Evolutionary conservation across 2,113 vertebrate genomes (phyloP).

Genomic region (Haliaeetus leucogaster): DNA sequence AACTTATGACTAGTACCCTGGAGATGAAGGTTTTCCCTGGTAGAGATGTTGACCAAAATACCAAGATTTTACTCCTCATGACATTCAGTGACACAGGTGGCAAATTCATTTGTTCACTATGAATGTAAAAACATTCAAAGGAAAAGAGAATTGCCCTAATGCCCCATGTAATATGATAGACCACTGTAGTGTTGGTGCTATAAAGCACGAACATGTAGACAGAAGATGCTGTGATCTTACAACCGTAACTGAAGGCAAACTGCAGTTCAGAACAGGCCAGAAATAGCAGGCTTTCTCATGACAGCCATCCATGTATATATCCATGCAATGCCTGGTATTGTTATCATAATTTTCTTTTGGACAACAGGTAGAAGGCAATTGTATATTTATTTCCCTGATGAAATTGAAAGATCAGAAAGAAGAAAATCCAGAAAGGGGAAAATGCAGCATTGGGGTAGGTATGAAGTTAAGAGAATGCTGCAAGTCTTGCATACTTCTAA

Average conservation of each 20-base stretch:
- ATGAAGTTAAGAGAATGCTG: neutral
- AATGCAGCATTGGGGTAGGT: neutral
- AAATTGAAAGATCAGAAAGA: neutral
- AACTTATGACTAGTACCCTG: neutral
- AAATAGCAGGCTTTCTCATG: neutral
- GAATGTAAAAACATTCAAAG: neutral
- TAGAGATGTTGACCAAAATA: neutral
- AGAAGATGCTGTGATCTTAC: neutral
- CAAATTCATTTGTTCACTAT: neutral
- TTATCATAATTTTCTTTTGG: neutral
- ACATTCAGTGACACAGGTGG: neutral
- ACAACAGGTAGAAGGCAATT: neutral
- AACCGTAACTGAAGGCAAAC: neutral
- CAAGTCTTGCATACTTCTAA: neutral
- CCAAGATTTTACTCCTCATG: neutral
- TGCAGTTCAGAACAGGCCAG: neutral
- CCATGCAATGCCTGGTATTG: neutral
- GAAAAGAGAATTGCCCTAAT: neutral
- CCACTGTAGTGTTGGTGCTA: neutral
- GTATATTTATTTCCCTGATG: neutral
- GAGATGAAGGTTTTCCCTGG: neutral
- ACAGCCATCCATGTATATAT: accelerated
- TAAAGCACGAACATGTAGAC: accelerated
- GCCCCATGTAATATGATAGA: accelerated
- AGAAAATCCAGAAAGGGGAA: neutral